Conservation (phyloP, 2,113 vertebrate genomes). For the Psettodes erumei region DNA sequence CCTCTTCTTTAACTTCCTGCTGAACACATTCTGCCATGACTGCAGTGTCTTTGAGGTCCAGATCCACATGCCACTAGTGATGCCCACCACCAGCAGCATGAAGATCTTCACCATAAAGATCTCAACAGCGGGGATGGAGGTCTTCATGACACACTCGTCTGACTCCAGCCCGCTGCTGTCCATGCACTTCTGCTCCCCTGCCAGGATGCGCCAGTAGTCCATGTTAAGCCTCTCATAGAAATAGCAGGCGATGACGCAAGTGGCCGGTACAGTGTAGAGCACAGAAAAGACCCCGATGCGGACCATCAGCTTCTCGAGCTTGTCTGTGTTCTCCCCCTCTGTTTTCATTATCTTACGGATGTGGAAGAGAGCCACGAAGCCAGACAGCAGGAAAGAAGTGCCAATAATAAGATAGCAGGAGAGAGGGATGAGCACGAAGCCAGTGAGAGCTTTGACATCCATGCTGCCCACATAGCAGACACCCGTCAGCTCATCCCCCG, state of each 20-base stretch:
- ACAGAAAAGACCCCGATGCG: constrained; percentile 96
- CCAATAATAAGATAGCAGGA: constrained; percentile 94
- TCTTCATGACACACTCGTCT: constrained; percentile 91
- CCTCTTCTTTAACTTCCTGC: constrained; percentile 89
- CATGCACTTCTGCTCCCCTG: constrained; percentile 86
- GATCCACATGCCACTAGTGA: constrained; percentile 98
- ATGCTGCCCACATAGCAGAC: constrained; percentile 97
- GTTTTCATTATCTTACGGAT: constrained; percentile 97
- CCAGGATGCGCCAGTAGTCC: constrained; percentile 91
- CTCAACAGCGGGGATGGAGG: constrained; percentile 94
- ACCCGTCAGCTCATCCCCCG: constrained; percentile 95
- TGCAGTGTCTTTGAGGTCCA: constrained; percentile 98
- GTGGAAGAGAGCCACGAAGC: constrained; percentile 97
- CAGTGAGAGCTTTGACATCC: constrained; percentile 93
- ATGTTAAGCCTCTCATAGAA: constrained; percentile 96
- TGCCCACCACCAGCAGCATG: constrained; percentile 96
- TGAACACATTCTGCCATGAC: constrained; percentile 96
- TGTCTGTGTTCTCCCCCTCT: constrained; percentile 96
- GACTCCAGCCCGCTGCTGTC: constrained; percentile 77
- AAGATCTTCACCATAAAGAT: constrained; percentile 98
- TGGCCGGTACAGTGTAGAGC: constrained; percentile 95
- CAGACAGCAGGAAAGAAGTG: constrained; percentile 95
- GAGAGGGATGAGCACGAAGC: constrained; percentile 94
- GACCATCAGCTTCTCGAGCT: constrained; percentile 97
- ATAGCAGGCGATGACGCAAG: constrained; percentile 97